phyloP scores from a whole-genome alignment of 2,888 invertebrate species.

The Zaprionus bogoriensis region DNA sequence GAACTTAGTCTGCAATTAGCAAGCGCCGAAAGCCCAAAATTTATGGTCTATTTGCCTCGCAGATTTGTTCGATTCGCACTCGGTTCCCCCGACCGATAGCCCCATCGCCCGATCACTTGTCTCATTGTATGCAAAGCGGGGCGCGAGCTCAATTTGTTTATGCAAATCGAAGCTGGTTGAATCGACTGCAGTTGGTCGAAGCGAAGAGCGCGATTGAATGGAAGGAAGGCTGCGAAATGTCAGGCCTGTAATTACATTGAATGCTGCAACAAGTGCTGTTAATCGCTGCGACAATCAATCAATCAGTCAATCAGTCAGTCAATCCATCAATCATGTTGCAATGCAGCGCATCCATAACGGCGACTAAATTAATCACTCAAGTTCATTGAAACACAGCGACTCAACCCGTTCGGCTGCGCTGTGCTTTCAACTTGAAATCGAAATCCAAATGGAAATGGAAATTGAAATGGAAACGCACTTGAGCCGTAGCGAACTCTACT shows the following conservation, averaged over 20 bases:
- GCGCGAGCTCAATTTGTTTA: conserved; percentile 46
- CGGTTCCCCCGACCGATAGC: neutral
- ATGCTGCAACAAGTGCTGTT: conserved; percentile 34
- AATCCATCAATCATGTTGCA: conserved; percentile 13
- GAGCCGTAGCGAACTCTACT: conserved; percentile 6
- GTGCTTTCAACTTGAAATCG: conserved; percentile 24
- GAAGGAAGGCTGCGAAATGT: conserved; percentile 24
- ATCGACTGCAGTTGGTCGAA: conserved; percentile 10
- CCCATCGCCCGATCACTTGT: neutral
- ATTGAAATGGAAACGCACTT: conserved; percentile 45
- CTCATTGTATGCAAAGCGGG: conserved; percentile 48
- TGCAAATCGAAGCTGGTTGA: conserved; percentile 50
- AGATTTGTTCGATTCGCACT: conserved; percentile 44
- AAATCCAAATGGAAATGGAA: conserved; percentile 26
- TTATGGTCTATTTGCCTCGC: conserved; percentile 55
- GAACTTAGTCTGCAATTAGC: conserved; percentile 51
- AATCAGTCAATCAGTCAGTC: conserved; percentile 23
- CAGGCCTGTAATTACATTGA: conserved; percentile 14
- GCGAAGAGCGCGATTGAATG: conserved; percentile 24
- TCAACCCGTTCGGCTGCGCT: conserved; percentile 14
- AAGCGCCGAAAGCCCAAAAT: conserved; percentile 49
- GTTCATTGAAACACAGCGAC: conserved; percentile 45
- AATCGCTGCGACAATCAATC: conserved; percentile 53
- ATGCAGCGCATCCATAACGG: conserved; percentile 44
- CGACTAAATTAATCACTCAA: conserved; percentile 49